phyloP scores from a whole-genome alignment of 1,140 invertebrate species.

The Choristoneura fumiferana region DNA sequence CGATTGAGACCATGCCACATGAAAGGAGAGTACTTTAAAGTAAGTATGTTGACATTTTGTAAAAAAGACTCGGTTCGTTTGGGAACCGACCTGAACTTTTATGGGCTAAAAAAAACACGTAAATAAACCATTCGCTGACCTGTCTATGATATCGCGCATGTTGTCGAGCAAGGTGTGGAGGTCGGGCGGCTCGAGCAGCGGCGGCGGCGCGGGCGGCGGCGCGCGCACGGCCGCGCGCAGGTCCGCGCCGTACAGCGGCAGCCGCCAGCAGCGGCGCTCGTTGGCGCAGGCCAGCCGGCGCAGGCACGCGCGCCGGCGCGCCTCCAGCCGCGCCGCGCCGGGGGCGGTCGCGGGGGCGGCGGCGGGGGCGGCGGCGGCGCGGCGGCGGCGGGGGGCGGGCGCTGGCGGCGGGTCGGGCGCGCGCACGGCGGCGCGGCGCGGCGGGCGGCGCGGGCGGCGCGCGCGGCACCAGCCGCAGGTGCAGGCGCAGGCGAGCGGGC shows the following conservation, averaged over 20 bases:
- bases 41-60: too few species aligned
- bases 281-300: slow-evolving; percentile 79
- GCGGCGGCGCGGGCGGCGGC: neutral
- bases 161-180: slow-evolving; percentile 32
- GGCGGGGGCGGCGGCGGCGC: slow-evolving; percentile 10
- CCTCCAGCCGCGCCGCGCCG: slow-evolving; percentile 24
- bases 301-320: slow-evolving; percentile 36
- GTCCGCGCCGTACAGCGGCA: slow-evolving; percentile 92
- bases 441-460: slow-evolving; percentile 25
- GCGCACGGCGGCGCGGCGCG: neutral
- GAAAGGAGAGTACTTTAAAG: too few species aligned
- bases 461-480: slow-evolving; percentile 51
- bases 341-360: neutral
- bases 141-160: slow-evolving; percentile 48
- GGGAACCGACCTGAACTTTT: too few species aligned
- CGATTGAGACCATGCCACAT: too few species aligned
- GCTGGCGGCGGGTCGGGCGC: too few species aligned
- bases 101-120: too few species aligned
- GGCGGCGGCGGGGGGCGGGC: slow-evolving; percentile 6
- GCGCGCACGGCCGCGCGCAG: slow-evolving; percentile 76
- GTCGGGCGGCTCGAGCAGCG: slow-evolving; percentile 32
- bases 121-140: too few species aligned
- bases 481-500: slow-evolving; percentile 57
- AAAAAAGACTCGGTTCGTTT: too few species aligned
- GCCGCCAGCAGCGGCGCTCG: slow-evolving; percentile 85